A percentile compares a stretch with the other conserved stretches of the same genome.
These are phyloP conservation scores for Dolichomitus sp. DNA, from an alignment of 2,888 invertebrate species.

Conservation along the genomic window DNA sequence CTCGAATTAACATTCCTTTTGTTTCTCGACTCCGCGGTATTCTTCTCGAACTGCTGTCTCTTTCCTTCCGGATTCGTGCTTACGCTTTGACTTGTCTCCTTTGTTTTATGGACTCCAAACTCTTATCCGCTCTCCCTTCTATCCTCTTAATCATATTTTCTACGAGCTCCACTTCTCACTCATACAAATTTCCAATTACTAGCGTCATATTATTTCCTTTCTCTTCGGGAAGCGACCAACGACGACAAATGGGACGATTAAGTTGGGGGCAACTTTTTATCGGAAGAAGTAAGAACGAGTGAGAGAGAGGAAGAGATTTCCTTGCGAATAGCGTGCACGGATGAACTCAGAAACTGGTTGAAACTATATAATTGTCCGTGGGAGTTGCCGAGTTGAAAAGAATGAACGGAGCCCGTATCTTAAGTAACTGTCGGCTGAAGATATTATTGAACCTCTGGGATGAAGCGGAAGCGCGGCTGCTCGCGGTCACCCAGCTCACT, in stretches of 20 bases:
- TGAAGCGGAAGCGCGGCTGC: slow-evolving; percentile 31
- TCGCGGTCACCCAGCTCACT: slow-evolving; percentile 47
- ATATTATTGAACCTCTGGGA: slow-evolving; percentile 66
- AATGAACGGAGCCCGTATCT: slow-evolving; percentile 49
- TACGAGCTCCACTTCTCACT: neutral
- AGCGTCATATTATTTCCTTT: slow-evolving; percentile 15
- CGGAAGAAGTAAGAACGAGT: slow-evolving; percentile 3
- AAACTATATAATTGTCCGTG: slow-evolving; percentile 62
- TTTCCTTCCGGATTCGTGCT: slow-evolving; percentile 18
- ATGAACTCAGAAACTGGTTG: slow-evolving; percentile 47
- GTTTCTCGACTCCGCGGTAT: slow-evolving; percentile 33
- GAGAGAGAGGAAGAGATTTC: slow-evolving; percentile 25
- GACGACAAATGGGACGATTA: slow-evolving; percentile 38
- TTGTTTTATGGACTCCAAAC: slow-evolving; percentile 15
- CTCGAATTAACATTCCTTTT: slow-evolving; percentile 65
- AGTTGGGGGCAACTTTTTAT: slow-evolving; percentile 31
- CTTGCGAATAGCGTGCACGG: slow-evolving; percentile 33
- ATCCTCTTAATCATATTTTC: slow-evolving; percentile 11
- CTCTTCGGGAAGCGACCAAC: slow-evolving; percentile 12
- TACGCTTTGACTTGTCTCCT: slow-evolving; percentile 37
- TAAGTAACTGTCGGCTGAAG: slow-evolving; percentile 66
- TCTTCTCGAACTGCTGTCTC: slow-evolving; percentile 35
- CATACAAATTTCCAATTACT: slow-evolving; percentile 38
- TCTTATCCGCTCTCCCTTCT: slow-evolving; percentile 18
- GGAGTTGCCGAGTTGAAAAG: slow-evolving; percentile 57